A percentile compares a stretch with the other conserved stretches of the same genome.
Conservation (phyloP, 2,888 invertebrate genomes). For the Sceliomorpha sp. region DNA sequence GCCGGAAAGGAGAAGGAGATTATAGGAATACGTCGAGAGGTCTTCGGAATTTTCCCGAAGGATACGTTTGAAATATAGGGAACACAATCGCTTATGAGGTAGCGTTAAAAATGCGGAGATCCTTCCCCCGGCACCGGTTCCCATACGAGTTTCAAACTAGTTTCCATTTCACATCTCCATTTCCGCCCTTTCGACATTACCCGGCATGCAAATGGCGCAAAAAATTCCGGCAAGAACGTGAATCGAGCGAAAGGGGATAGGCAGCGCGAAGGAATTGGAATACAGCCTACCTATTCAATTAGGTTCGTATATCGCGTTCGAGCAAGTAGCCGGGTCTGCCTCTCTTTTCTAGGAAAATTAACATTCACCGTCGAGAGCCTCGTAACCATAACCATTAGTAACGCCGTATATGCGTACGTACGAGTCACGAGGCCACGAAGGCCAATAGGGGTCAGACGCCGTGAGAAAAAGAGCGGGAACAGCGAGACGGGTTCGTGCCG, state of each 20-base stretch:
- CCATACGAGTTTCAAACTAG: too few relatives aligned
- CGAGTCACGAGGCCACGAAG: conserved; percentile 51
- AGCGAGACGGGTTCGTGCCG: conserved; percentile 15
- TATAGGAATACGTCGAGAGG: too few relatives aligned
- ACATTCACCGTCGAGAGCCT: conserved; percentile 42
- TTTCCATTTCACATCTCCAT: too few relatives aligned
- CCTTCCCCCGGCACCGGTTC: too few relatives aligned
- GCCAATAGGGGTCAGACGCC: conserved; percentile 52
- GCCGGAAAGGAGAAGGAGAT: too few relatives aligned
- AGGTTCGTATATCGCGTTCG: conserved; percentile 42
- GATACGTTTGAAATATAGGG: too few relatives aligned
- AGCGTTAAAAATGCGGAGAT: too few relatives aligned
- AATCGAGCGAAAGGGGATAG: conserved; percentile 11
- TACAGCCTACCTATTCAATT: conserved; percentile 35
- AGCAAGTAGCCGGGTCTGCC: conserved; percentile 40
- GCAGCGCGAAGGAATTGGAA: conserved; percentile 9
- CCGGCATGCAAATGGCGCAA: too few relatives aligned
- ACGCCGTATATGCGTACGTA: conserved; percentile 51
- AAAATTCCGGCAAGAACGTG: too few relatives aligned
- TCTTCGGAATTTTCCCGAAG: too few relatives aligned
- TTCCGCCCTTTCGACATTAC: too few relatives aligned
- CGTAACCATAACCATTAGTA: conserved; percentile 55
- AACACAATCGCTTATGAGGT: too few relatives aligned
- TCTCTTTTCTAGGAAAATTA: conserved; percentile 49
- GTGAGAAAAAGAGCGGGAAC: conserved; percentile 50